Conservation (phyloP, 92 coral and sea anemone species). For the Palythoa heliodiscus region DNA sequence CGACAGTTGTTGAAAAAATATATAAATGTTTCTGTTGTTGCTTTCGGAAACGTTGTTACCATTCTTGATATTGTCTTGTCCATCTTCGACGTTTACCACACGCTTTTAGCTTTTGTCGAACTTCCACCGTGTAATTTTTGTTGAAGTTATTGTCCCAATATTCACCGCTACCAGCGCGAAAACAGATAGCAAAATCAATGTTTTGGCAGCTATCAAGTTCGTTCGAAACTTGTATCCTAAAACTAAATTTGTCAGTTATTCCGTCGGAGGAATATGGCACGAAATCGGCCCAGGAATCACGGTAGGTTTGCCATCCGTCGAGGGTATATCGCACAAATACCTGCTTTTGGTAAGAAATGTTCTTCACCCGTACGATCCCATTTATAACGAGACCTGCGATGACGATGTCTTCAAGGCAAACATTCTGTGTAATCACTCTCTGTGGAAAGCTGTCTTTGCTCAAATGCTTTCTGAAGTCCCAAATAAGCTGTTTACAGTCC, state of each 20-base stretch:
- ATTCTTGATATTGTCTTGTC: background rate
- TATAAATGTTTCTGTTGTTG: background rate
- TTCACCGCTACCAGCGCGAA: slow-evolving; percentile 66
- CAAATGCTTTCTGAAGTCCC: slow-evolving; percentile 69
- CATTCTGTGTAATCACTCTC: slow-evolving; percentile 62
- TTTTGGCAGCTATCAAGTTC: slow-evolving; percentile 55
- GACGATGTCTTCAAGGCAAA: slow-evolving; percentile 87
- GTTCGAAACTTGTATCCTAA: slow-evolving; percentile 60
- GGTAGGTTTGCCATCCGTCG: slow-evolving; percentile 69
- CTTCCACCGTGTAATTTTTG: slow-evolving; percentile 61
- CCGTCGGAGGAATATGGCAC: slow-evolving; percentile 81
- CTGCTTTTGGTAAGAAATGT: slow-evolving; percentile 78
- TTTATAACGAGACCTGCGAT: slow-evolving; percentile 78
- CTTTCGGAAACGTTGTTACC: background rate
- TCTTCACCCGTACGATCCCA: slow-evolving; percentile 82
- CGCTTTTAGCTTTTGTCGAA: background rate
- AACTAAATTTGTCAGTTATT: slow-evolving; percentile 75
- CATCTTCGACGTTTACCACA: background rate
- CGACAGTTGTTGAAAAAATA: background rate
- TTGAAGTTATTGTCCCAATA: slow-evolving; percentile 85
- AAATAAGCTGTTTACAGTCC: slow-evolving; percentile 6
- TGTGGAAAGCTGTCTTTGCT: slow-evolving; percentile 55
- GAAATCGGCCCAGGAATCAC: slow-evolving; percentile 84
- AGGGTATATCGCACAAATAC: slow-evolving; percentile 76
- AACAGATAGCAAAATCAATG: slow-evolving; percentile 75